Evolutionary conservation across 2,797 vertebrate genomes (phyloP).

Genomic region (Amblyopsis hoosieri): DNA sequence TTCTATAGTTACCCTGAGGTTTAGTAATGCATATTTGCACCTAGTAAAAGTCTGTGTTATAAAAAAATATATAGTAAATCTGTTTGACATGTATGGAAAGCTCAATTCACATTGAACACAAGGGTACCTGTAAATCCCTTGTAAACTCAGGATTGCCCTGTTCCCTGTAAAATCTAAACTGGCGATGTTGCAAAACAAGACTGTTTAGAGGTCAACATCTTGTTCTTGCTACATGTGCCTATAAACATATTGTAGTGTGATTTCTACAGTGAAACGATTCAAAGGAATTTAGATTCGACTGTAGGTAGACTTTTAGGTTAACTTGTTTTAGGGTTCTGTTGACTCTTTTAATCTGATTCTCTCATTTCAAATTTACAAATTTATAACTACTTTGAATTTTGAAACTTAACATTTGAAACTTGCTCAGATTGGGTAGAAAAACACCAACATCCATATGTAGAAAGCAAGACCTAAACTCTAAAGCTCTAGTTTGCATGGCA

Average conservation of each 20-base stretch:
- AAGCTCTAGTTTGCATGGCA: too few relatives aligned
- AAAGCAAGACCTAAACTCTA: too few relatives aligned
- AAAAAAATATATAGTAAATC: neutral
- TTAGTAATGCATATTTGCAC: too few relatives aligned
- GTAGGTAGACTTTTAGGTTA: too few relatives aligned
- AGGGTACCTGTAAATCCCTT: conserved; percentile 21
- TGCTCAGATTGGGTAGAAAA: too few relatives aligned
- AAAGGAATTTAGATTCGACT: neutral
- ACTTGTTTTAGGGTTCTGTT: too few relatives aligned
- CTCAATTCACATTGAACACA: neutral
- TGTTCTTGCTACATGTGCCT: conserved; percentile 43
- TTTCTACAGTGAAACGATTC: conserved; percentile 22
- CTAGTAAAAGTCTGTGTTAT: too few relatives aligned
- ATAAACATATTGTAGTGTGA: conserved; percentile 22
- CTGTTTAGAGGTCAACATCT: conserved; percentile 21
- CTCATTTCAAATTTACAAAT: neutral
- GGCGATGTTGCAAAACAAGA: conserved; percentile 30
- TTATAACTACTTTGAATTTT: neutral
- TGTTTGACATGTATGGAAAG: neutral
- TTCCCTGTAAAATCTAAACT: conserved; percentile 43
- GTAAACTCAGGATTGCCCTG: conserved; percentile 30
- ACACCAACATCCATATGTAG: too few relatives aligned
- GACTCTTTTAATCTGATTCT: too few relatives aligned
- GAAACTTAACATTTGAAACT: neutral
- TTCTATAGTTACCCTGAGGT: too few relatives aligned